Percentiles rank a stretch among this genome's conserved stretches.
phyloP scores from a whole-genome alignment of 2,888 invertebrate genomes.

The Megamerina dolium region DNA sequence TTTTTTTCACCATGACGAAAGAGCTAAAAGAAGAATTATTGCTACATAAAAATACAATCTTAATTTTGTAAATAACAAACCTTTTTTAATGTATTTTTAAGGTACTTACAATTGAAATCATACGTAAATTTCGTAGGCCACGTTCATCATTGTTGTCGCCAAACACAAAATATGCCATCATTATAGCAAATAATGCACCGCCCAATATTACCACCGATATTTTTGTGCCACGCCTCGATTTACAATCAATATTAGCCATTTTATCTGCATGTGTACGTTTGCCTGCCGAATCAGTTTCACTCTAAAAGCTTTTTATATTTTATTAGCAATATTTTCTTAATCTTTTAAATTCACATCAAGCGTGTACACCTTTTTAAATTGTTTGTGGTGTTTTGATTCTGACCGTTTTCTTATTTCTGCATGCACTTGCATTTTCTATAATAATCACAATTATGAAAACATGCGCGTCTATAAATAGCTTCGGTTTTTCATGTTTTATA shows the following conservation, averaged over 20 bases:
- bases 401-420: too few species aligned
- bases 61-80: background rate
- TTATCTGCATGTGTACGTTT: too few species aligned
- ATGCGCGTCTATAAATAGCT: too few species aligned
- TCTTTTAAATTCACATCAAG: too few species aligned
- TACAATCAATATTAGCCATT: constrained; percentile 38
- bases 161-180: constrained; percentile 47
- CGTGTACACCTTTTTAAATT: too few species aligned
- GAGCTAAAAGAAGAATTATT: constrained; percentile 29
- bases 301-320: too few species aligned
- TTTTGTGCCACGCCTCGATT: constrained; percentile 41
- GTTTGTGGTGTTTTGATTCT: too few species aligned
- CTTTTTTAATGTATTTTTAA: background rate
- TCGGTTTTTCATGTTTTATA: too few species aligned
- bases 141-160: constrained; percentile 46
- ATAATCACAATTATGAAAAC: too few species aligned
- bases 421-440: too few species aligned
- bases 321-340: too few species aligned
- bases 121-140: constrained; percentile 41
- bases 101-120: constrained; percentile 45
- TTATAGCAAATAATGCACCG: constrained; percentile 38
- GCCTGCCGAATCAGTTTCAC: too few species aligned
- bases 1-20: constrained; percentile 51
- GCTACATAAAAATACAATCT: background rate
- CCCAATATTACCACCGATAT: constrained; percentile 44